Percentiles rank a stretch among this genome's conserved stretches.
Evolutionary conservation across 2,113 vertebrate genomes (phyloP).

Genomic region (Ia io): DNA sequence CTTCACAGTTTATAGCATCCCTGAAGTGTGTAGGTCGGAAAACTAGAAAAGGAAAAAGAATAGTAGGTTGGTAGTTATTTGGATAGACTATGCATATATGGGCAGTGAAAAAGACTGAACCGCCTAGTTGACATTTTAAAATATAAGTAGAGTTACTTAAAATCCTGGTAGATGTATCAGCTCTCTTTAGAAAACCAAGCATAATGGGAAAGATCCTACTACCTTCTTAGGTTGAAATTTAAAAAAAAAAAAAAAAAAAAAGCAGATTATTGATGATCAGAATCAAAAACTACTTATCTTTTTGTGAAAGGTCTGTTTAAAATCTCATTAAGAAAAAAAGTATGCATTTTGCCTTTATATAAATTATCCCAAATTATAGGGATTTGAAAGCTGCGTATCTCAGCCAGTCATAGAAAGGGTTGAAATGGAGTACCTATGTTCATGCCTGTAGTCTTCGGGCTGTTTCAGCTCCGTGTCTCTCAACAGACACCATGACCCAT

Average conservation of each 20-base stretch:
- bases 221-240: not conserved
- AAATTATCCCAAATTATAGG: not conserved
- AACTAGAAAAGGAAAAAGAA: not conserved
- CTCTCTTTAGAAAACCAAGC: not conserved
- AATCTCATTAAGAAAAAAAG: not conserved
- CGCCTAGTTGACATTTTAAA: not conserved
- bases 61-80: not conserved
- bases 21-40: not conserved
- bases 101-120: not conserved
- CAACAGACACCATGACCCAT: not conserved
- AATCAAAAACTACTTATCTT: not conserved
- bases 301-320: not conserved
- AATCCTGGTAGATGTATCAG: not conserved
- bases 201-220: not conserved
- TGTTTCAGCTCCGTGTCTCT: not conserved
- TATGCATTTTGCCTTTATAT: not conserved
- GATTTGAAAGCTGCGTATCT: not conserved
- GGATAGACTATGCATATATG: not conserved
- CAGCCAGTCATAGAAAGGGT: not conserved
- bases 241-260: not conserved
- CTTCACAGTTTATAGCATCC: not conserved
- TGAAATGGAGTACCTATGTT: not conserved
- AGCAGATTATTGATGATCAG: not conserved
- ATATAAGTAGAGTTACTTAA: not conserved
- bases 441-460: not conserved